Conservation (phyloP, 2,113 vertebrate species). For the Hypocryptadius cinnamomeus region DNA sequence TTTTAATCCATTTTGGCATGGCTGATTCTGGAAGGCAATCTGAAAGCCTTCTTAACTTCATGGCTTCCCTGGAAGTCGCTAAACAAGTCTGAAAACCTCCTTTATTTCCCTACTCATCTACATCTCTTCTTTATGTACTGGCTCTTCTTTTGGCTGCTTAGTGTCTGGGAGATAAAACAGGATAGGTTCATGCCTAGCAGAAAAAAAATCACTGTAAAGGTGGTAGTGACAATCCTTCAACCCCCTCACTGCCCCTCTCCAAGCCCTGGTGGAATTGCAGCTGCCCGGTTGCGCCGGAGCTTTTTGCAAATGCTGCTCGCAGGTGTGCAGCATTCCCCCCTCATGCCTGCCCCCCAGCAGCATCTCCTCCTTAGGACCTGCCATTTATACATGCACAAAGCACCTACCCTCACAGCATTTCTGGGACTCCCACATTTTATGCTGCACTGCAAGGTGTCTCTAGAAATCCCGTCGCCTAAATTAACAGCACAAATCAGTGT, state of each 20-base stretch:
- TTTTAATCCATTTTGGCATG: not conserved
- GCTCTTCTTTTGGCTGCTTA: not conserved
- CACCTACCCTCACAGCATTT: not conserved
- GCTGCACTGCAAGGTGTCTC: not conserved
- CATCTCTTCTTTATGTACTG: not conserved
- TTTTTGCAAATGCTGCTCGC: rapidly evolving
- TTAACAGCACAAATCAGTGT: not conserved
- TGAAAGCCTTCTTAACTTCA: not conserved
- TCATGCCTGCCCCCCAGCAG: not conserved
- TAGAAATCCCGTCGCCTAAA: not conserved
- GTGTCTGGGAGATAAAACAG: not conserved
- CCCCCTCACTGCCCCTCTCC: not conserved
- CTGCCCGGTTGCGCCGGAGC: rapidly evolving
- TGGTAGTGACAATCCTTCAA: not conserved
- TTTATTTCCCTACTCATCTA: not conserved
- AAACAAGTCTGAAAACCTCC: not conserved
- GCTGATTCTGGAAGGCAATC: not conserved
- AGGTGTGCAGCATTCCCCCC: not conserved
- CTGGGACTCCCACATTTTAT: not conserved
- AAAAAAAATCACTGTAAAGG: not conserved
- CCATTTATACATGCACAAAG: not conserved
- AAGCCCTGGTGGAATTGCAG: not conserved
- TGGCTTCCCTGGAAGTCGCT: not conserved
- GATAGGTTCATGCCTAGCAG: not conserved
- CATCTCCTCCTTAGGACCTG: not conserved